Percentiles rank a stretch among this genome's conserved stretches.
Conservation (phyloP, 1,140 invertebrate genomes). For the Sitophilus oryzae region DNA sequence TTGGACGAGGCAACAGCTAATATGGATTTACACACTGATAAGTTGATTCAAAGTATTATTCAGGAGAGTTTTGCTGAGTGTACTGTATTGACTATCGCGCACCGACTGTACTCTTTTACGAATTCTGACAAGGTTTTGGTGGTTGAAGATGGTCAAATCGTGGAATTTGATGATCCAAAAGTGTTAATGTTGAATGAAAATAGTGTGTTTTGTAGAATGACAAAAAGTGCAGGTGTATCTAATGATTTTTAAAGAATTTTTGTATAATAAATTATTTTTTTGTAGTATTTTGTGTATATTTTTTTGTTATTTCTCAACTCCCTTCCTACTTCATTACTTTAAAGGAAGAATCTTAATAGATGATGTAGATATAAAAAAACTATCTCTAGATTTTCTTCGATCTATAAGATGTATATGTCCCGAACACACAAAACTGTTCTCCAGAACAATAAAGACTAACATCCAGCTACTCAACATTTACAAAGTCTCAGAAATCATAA, state of each 20-base stretch:
- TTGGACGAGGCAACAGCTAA: slow-evolving; percentile 71
- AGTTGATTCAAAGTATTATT: slow-evolving; percentile 60
- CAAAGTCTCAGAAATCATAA: slow-evolving; percentile 45
- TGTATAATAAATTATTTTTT: neutral
- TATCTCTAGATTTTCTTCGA: slow-evolving; percentile 55
- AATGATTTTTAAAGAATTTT: slow-evolving; percentile 3
- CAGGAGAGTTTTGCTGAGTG: slow-evolving; percentile 70
- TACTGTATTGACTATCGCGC: slow-evolving; percentile 78
- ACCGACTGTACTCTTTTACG: slow-evolving; percentile 75
- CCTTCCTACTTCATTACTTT: slow-evolving; percentile 62
- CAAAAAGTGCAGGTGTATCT: slow-evolving; percentile 50
- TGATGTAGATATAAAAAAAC: slow-evolving; percentile 51
- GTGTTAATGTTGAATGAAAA: slow-evolving; percentile 54
- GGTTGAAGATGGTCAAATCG: slow-evolving; percentile 56
- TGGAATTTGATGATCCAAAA: slow-evolving; percentile 68
- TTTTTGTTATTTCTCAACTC: slow-evolving; percentile 49
- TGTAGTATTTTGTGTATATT: neutral
- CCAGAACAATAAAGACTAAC: slow-evolving; percentile 51
- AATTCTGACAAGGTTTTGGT: slow-evolving; percentile 70
- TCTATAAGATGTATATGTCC: slow-evolving; percentile 61
- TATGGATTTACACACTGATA: slow-evolving; percentile 64
- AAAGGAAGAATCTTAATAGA: slow-evolving; percentile 61
- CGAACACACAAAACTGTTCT: slow-evolving; percentile 55
- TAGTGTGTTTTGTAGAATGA: slow-evolving; percentile 62
- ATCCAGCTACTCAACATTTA: slow-evolving; percentile 52